Conservation (phyloP, 2,797 vertebrate species). For the Lithobates sylvaticus region DNA sequence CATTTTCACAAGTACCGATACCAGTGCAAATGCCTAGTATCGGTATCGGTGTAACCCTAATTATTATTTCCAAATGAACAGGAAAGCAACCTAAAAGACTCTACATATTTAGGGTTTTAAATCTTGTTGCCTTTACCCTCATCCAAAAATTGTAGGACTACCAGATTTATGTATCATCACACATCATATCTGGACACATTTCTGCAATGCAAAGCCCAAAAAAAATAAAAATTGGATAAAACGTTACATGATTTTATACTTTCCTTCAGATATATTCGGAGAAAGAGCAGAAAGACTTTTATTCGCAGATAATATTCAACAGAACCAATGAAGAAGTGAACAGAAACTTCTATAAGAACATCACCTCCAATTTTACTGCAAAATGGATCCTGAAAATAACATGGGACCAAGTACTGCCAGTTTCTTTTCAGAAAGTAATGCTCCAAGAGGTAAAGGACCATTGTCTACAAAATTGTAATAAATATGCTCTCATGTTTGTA, state of each 20-base stretch:
- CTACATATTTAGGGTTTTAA: too few relatives aligned
- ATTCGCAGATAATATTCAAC: slow-evolving; percentile 80
- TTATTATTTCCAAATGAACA: too few relatives aligned
- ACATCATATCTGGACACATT: too few relatives aligned
- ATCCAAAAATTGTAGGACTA: too few relatives aligned
- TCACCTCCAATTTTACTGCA: slow-evolving; percentile 73
- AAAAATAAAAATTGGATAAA: neutral
- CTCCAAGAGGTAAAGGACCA: slow-evolving; percentile 75
- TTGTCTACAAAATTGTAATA: neutral
- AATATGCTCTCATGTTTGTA: too few relatives aligned
- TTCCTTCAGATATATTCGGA: slow-evolving; percentile 73
- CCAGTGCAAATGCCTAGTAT: too few relatives aligned
- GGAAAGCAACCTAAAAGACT: too few relatives aligned
- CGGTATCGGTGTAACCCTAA: too few relatives aligned
- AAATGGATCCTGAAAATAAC: slow-evolving; percentile 85
- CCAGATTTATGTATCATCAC: too few relatives aligned
- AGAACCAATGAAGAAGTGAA: slow-evolving; percentile 78
- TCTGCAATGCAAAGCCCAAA: neutral
- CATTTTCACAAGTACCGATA: too few relatives aligned
- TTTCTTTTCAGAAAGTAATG: slow-evolving; percentile 78
- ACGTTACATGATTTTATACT: neutral
- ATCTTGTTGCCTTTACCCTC: too few relatives aligned
- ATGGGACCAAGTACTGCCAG: slow-evolving; percentile 80
- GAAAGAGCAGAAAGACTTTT: slow-evolving; percentile 73
- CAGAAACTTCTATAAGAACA: slow-evolving; percentile 70